Evolutionary conservation across 2,888 invertebrate species (phyloP).

Genomic region (Tinea pellionella): DNA sequence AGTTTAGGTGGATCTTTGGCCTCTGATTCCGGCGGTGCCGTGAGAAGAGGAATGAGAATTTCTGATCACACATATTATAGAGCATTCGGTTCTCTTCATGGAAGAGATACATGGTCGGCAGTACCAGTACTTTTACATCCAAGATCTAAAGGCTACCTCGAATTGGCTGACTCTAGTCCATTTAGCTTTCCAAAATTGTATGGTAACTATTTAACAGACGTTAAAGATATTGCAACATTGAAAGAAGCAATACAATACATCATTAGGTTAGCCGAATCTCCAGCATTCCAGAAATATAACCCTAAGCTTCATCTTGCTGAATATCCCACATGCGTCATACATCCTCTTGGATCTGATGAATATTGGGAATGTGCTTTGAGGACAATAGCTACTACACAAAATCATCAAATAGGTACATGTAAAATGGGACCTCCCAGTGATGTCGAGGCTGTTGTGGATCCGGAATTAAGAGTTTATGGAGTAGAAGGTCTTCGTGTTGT

Average conservation of each 20-base stretch:
- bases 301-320: slow-evolving; percentile 61
- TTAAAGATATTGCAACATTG: slow-evolving; percentile 69
- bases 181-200: slow-evolving; percentile 80
- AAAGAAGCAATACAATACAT: slow-evolving; percentile 72
- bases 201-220: slow-evolving; percentile 82
- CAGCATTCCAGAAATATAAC: slow-evolving; percentile 69
- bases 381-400: slow-evolving; percentile 64
- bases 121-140: slow-evolving; percentile 80
- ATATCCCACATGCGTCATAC: slow-evolving; percentile 62
- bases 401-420: slow-evolving; percentile 75
- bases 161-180: slow-evolving; percentile 79
- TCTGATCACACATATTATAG: slow-evolving; percentile 66
- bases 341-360: slow-evolving; percentile 66
- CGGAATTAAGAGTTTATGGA: slow-evolving; percentile 73
- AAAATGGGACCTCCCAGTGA: slow-evolving; percentile 77
- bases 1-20: slow-evolving; percentile 73
- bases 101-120: slow-evolving; percentile 71
- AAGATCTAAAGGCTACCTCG: slow-evolving; percentile 77
- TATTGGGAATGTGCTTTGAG: slow-evolving; percentile 79
- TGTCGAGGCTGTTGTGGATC: slow-evolving; percentile 73
- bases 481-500: slow-evolving; percentile 72
- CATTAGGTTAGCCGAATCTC: slow-evolving; percentile 68
- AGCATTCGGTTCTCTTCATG: slow-evolving; percentile 66
- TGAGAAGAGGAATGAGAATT: slow-evolving; percentile 68
- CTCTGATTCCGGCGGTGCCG: slow-evolving; percentile 66